phyloP scores from a whole-genome alignment of 2,888 invertebrate genomes.

The Lutraria lutraria region DNA sequence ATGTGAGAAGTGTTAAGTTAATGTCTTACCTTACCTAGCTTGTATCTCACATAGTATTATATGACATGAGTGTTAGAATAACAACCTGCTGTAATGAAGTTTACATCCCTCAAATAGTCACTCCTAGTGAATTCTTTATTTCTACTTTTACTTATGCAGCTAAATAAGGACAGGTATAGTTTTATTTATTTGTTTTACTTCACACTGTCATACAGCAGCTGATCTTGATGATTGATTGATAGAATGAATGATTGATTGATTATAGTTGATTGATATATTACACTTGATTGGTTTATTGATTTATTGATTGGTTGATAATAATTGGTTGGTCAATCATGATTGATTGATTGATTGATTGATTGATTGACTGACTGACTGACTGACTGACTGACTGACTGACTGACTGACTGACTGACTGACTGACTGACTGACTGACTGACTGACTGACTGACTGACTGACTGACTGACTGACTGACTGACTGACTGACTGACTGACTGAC shows the following conservation, averaged over 20 bases:
- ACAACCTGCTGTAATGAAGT: not conserved
- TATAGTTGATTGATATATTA: not conserved
- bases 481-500: no score
- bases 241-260: not conserved
- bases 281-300: not conserved
- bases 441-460: no score
- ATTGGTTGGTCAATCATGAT: no score
- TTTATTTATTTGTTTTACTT: not conserved
- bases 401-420: no score
- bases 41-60: not conserved
- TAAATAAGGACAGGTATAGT: slow-evolving; percentile 18
- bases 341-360: no score
- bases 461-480: no score
- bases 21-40: not conserved
- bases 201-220: not conserved
- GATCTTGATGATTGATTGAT: not conserved
- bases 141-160: not conserved
- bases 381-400: not conserved
- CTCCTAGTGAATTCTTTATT: not conserved
- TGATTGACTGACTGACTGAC: no score
- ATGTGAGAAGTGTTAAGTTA: not conserved
- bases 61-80: not conserved
- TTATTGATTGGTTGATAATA: not conserved
- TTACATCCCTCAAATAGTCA: not conserved
- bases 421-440: no score